These are phyloP conservation scores for Oasisia sp. DNA, from an alignment of 2,888 invertebrate species.

Conservation along the genomic window DNA sequence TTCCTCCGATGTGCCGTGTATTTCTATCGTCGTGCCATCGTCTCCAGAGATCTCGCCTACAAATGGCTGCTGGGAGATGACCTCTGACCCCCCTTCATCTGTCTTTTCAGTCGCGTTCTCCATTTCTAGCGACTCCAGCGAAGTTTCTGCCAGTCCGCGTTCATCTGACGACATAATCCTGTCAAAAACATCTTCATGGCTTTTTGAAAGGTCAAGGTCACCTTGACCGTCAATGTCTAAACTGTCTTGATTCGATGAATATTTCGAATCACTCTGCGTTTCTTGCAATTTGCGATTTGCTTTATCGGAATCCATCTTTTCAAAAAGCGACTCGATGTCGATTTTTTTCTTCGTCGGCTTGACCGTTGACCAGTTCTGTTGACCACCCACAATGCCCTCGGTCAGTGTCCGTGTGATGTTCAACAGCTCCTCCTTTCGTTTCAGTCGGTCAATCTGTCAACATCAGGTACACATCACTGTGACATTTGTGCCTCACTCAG, in stretches of 20 bases:
- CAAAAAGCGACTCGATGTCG: constrained; percentile 23
- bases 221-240: neutral
- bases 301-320: constrained; percentile 29
- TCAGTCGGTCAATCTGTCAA: constrained; percentile 76
- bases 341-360: constrained; percentile 27
- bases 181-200: neutral
- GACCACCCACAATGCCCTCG: constrained; percentile 65
- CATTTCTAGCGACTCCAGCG: neutral
- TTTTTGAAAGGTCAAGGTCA: neutral
- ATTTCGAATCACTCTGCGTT: neutral
- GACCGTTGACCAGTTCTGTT: neutral
- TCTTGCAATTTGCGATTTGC: neutral
- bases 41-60: neutral
- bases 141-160: neutral
- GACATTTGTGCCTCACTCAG: constrained; percentile 17
- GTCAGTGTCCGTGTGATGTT: constrained; percentile 78
- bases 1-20: neutral
- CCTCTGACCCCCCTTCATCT: neutral
- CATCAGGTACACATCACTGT: neutral
- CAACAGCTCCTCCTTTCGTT: constrained; percentile 76
- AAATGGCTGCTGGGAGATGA: neutral
- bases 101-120: neutral
- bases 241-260: neutral
- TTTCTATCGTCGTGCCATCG: neutral
- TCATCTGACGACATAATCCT: neutral